A percentile compares a stretch with the other conserved stretches of the same genome.
phyloP scores from a whole-genome alignment of 2,113 vertebrate species.

The Limanda limanda region DNA sequence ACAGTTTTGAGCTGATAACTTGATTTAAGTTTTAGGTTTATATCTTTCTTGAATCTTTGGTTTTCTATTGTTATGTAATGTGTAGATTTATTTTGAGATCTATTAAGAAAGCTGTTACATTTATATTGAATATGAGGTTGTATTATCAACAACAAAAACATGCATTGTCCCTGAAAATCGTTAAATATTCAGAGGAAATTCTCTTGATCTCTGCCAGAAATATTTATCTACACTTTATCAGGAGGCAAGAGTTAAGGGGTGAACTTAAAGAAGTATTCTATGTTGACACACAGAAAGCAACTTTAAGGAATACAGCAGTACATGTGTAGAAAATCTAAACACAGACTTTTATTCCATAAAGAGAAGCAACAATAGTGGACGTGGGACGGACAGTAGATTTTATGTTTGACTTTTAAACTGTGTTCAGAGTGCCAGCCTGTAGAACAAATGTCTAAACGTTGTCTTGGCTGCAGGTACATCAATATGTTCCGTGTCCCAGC shows the following conservation, averaged over 20 bases:
- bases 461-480: neutral
- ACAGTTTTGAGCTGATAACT: neutral
- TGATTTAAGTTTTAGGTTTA: neutral
- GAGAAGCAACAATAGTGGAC: neutral
- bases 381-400: neutral
- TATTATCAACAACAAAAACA: neutral
- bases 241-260: neutral
- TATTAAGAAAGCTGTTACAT: neutral
- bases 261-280: neutral
- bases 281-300: neutral
- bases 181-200: neutral
- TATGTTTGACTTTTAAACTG: neutral
- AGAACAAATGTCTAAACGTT: neutral
- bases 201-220: neutral
- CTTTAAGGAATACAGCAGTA: slow-evolving; percentile 5
- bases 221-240: neutral
- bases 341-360: neutral
- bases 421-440: slow-evolving; percentile 1
- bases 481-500: neutral
- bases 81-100: neutral
- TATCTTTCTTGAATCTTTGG: neutral
- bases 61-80: neutral
- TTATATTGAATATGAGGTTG: neutral
- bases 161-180: neutral
- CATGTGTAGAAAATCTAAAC: neutral